Conservation (phyloP, 2,888 invertebrate genomes). For the Cerceris ruficornis region DNA sequence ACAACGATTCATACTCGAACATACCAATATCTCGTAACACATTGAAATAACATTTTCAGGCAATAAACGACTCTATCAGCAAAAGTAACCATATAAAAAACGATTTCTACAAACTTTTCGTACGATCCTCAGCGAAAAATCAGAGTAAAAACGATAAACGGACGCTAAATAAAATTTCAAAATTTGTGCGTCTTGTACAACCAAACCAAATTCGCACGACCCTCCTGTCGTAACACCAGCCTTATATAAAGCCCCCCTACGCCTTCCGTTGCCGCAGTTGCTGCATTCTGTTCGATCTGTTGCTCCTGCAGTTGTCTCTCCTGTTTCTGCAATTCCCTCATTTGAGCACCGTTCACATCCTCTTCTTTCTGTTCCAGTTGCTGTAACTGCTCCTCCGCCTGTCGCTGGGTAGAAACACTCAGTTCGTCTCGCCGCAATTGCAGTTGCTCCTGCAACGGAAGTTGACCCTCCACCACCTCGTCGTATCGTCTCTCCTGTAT, state of each 20-base stretch:
- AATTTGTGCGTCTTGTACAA: constrained; percentile 80
- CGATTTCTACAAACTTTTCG: background rate
- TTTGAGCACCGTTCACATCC: background rate
- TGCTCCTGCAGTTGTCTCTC: constrained; percentile 14
- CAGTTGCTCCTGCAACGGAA: constrained; percentile 20
- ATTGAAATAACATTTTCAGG: background rate
- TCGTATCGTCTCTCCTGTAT: constrained; percentile 26
- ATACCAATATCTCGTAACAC: background rate
- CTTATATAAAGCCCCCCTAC: constrained; percentile 76
- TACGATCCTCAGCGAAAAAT: background rate
- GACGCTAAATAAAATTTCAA: constrained; percentile 60
- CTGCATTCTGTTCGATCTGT: constrained; percentile 6
- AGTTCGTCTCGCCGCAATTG: constrained; percentile 29
- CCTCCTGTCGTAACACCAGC: constrained; percentile 77
- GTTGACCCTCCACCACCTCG: constrained; percentile 25
- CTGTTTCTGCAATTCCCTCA: constrained; percentile 22
- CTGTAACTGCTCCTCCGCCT: constrained; percentile 2
- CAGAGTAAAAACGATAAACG: background rate
- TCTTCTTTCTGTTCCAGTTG: constrained; percentile 5
- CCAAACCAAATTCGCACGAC: constrained; percentile 77
- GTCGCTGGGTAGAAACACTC: constrained; percentile 6
- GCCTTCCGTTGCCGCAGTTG: constrained; percentile 40
- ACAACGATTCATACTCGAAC: background rate
- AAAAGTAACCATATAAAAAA: background rate
- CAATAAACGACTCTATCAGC: background rate